phyloP scores from a whole-genome alignment of 2,888 invertebrate genomes.

The Tipula helvola region DNA sequence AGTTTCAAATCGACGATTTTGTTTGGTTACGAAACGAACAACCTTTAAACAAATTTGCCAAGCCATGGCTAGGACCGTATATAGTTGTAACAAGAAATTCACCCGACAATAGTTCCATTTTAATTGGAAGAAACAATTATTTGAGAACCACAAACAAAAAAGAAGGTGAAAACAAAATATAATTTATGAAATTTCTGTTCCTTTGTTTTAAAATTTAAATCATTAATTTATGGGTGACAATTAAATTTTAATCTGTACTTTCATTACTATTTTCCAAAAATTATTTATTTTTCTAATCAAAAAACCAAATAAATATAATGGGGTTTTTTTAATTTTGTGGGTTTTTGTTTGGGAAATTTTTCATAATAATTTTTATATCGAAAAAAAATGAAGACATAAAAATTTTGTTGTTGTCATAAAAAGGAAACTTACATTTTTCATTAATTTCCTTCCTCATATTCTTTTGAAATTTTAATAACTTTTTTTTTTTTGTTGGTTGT shows the following conservation, averaged over 20 bases:
- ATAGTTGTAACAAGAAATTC: no score
- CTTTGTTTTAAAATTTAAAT: neutral
- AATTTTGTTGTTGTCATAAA: neutral
- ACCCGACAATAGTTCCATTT: no score
- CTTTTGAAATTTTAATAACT: neutral
- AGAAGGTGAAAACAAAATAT: neutral
- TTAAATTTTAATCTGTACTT: neutral
- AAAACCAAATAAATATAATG: neutral
- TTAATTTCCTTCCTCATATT: neutral
- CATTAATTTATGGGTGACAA: neutral
- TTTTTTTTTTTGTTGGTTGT: neutral
- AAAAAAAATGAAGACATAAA: neutral
- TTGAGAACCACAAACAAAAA: neutral
- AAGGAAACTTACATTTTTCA: neutral
- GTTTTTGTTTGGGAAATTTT: neutral
- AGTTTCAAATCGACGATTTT: no score
- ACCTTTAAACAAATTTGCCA: no score
- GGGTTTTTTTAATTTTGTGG: neutral
- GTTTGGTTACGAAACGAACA: no score
- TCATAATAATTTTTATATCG: neutral
- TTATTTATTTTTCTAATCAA: neutral
- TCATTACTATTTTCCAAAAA: neutral
- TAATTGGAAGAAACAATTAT: neutral
- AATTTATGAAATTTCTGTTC: neutral
- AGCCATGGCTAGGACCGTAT: no score